These are phyloP conservation scores for Peromyscus polionotus DNA, from an alignment of 2,113 vertebrate species.

Conservation along the genomic window DNA sequence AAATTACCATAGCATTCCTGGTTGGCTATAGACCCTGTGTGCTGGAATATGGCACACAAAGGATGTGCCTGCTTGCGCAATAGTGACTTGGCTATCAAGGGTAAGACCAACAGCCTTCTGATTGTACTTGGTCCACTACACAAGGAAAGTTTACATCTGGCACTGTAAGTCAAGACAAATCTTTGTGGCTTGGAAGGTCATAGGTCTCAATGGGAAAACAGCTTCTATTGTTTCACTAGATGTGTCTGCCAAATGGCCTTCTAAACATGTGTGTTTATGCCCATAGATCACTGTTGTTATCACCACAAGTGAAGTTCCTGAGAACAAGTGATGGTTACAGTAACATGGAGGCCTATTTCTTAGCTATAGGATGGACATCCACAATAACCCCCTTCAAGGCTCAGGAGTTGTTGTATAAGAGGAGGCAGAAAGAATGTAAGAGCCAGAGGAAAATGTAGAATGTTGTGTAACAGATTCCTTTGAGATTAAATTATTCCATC, in stretches of 20 bases:
- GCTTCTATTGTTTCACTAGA: background rate
- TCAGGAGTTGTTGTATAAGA: background rate
- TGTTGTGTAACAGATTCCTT: background rate
- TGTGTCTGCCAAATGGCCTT: background rate
- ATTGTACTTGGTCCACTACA: background rate
- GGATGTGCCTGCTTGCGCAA: background rate
- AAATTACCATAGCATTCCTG: background rate
- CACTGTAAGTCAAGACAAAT: background rate
- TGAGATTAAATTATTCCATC: background rate
- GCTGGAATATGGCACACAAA: background rate
- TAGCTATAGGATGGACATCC: background rate
- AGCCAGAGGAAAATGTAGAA: background rate
- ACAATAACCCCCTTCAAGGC: background rate
- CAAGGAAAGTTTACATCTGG: background rate
- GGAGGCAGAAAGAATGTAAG: background rate
- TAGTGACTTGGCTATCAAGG: background rate
- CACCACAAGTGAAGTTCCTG: background rate
- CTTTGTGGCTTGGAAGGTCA: background rate
- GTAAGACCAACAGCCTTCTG: background rate
- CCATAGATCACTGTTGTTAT: background rate
- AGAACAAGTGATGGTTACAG: background rate
- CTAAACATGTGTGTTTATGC: background rate
- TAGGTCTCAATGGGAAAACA: background rate
- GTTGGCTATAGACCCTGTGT: background rate
- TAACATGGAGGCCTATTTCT: background rate